These are phyloP conservation scores for Andrena haemorrhoa DNA, from an alignment of 2,888 invertebrate species.

Conservation along the genomic window DNA sequence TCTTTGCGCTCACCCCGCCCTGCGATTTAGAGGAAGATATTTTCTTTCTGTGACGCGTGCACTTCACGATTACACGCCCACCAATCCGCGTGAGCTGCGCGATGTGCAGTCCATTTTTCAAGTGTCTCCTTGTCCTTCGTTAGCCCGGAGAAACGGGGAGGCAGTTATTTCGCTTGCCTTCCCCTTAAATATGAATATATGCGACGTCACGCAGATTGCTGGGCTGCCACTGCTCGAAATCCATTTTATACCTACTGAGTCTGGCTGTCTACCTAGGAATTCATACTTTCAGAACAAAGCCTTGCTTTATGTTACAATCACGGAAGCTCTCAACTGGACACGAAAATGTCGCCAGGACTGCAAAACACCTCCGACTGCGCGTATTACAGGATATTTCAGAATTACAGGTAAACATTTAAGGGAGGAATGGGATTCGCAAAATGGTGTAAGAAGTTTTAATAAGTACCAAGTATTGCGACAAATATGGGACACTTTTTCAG, in stretches of 20 bases:
- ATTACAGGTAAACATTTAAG: background rate
- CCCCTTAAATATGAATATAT: background rate
- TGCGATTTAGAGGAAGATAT: conserved; percentile 67
- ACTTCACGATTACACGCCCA: conserved; percentile 33
- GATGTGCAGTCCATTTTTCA: background rate
- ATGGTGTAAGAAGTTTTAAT: too few relatives aligned
- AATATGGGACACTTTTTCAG: too few relatives aligned
- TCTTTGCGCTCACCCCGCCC: conserved; percentile 87
- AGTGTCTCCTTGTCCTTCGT: background rate
- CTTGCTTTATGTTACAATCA: conserved; percentile 36
- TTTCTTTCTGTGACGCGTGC: conserved; percentile 43
- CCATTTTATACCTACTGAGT: conserved; percentile 39
- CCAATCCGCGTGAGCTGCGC: conserved; percentile 22
- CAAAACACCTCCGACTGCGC: background rate
- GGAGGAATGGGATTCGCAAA: too few relatives aligned
- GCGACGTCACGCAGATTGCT: conserved; percentile 34
- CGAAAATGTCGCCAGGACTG: background rate
- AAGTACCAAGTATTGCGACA: too few relatives aligned
- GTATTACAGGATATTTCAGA: background rate
- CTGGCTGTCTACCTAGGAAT: conserved; percentile 31
- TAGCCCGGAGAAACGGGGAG: background rate
- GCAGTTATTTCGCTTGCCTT: background rate
- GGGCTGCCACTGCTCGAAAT: conserved; percentile 14
- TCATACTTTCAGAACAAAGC: conserved; percentile 34
- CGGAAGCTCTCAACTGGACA: conserved; percentile 38